These are phyloP conservation scores for Drosophila willistoni DNA, from an alignment of 1,140 invertebrate genomes.

Conservation along the genomic window DNA sequence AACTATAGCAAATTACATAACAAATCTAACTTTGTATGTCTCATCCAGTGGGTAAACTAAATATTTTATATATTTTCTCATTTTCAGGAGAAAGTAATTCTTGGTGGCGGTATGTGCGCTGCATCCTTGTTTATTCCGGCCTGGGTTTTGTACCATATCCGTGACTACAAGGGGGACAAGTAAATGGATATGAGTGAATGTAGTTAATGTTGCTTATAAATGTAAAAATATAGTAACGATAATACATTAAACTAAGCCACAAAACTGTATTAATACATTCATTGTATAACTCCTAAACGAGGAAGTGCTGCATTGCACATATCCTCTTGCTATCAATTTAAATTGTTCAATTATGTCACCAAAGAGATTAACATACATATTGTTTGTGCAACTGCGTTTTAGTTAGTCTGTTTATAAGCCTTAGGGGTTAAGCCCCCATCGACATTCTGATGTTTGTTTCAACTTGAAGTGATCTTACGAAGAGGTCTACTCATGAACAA, in stretches of 20 bases:
- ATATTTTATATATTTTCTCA: slow-evolving; percentile 12
- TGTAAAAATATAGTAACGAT: slow-evolving; percentile 53
- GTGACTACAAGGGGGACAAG: slow-evolving; percentile 75
- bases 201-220: slow-evolving; percentile 54
- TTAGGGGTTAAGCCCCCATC: too few relatives aligned
- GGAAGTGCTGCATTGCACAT: background rate
- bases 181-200: slow-evolving; percentile 47
- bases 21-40: slow-evolving; percentile 25
- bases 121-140: slow-evolving; percentile 72
- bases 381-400: background rate
- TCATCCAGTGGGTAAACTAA: background rate
- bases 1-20: slow-evolving; percentile 71
- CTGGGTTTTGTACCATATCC: slow-evolving; percentile 80
- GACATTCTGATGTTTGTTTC: too few relatives aligned
- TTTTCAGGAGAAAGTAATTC: slow-evolving; percentile 75
- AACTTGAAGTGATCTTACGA: too few relatives aligned
- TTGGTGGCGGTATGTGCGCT: slow-evolving; percentile 77
- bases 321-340: background rate
- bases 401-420: background rate
- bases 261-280: slow-evolving; percentile 30
- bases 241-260: slow-evolving; percentile 48
- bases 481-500: too few relatives aligned
- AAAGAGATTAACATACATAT: background rate
- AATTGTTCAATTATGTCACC: slow-evolving; percentile 1
- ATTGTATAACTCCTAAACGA: background rate